Evolutionary conservation across 1,140 invertebrate genomes (phyloP).

Genomic region (Megathymus violae): DNA sequence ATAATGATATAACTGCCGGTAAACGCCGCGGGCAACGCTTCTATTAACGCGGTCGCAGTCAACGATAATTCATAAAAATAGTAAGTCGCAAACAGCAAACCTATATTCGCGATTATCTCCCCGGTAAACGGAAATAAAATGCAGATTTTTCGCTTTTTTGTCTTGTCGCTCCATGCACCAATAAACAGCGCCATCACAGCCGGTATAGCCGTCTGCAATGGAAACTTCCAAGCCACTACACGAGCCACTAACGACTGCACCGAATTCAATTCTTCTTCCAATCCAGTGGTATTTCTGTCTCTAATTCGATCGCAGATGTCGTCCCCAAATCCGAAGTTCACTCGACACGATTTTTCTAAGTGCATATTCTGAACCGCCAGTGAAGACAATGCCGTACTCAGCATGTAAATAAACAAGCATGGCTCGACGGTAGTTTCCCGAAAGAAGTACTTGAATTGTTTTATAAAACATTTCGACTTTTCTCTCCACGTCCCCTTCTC

Average conservation of each 20-base stretch:
- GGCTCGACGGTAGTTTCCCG: conserved; percentile 74
- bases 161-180: conserved; percentile 87
- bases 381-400: conserved; percentile 70
- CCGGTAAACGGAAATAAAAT: conserved; percentile 86
- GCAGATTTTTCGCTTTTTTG: conserved; percentile 87
- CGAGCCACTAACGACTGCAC: conserved; percentile 85
- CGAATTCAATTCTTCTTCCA: conserved; percentile 77
- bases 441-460: conserved; percentile 59
- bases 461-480: conserved; percentile 60
- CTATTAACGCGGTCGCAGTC: conserved; percentile 82
- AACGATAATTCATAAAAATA: conserved; percentile 82
- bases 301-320: conserved; percentile 85
- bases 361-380: conserved; percentile 78
- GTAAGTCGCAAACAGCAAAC: conserved; percentile 72
- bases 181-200: conserved; percentile 86
- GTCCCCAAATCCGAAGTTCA: conserved; percentile 84
- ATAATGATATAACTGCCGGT: conserved; percentile 85
- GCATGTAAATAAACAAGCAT: conserved; percentile 73
- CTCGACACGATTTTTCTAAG: conserved; percentile 85
- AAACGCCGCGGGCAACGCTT: conserved; percentile 84
- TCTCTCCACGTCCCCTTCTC: conserved; percentile 59
- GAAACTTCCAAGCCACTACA: conserved; percentile 83
- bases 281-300: conserved; percentile 74
- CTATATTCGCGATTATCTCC: conserved; percentile 82
- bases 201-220: conserved; percentile 83